A percentile compares a stretch with the other conserved stretches of the same genome.
Evolutionary conservation across 2,797 vertebrate species (phyloP).

Genomic region (Malurus leucopterus): DNA sequence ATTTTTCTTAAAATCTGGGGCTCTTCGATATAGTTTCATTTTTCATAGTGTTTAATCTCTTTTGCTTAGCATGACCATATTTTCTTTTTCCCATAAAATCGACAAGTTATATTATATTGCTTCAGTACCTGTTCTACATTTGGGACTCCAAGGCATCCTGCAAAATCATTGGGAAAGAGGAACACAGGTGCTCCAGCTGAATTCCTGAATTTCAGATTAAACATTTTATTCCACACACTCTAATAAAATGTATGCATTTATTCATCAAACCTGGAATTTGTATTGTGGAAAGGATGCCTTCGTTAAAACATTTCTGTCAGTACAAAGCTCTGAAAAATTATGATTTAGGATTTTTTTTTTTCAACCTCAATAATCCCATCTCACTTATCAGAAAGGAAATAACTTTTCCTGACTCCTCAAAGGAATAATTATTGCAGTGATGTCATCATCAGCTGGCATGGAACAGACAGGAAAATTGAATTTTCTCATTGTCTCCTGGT

Average conservation of each 20-base stretch:
- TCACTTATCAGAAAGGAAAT: neutral
- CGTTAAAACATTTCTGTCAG: neutral
- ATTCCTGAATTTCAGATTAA: neutral
- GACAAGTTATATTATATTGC: neutral
- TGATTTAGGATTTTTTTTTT: neutral
- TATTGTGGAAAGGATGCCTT: neutral
- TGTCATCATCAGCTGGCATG: neutral
- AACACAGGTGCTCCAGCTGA: neutral
- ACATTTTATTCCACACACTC: neutral
- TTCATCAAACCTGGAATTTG: neutral
- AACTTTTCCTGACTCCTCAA: neutral
- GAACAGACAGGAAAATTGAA: neutral
- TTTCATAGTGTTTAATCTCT: slow-evolving; percentile 14
- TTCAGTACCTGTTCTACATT: neutral
- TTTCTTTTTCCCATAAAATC: neutral
- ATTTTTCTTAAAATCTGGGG: slow-evolving; percentile 11
- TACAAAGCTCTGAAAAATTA: slow-evolving; percentile 7
- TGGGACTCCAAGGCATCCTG: neutral
- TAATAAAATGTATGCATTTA: neutral
- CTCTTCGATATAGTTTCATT: neutral
- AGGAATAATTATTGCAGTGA: neutral
- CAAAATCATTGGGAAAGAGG: neutral
- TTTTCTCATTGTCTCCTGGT: neutral
- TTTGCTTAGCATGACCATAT: neutral
- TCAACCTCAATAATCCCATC: neutral